These are phyloP conservation scores for Polymixis lichenea DNA, from an alignment of 2,888 invertebrate genomes.

Conservation along the genomic window DNA sequence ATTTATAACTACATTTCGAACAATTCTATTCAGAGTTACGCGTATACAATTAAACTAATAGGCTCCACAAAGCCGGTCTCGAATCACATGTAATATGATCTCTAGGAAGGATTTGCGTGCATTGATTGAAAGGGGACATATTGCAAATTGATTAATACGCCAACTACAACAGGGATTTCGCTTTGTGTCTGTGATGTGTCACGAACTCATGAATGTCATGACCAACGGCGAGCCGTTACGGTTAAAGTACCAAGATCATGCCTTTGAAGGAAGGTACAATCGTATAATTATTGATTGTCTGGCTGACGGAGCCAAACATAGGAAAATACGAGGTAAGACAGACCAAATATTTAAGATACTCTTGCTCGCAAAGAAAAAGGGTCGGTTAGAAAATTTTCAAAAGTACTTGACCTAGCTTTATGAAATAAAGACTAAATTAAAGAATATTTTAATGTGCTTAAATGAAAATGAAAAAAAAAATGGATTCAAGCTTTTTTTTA, in stretches of 20 bases:
- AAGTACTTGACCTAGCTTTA: too few species aligned
- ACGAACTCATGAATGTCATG: too few species aligned
- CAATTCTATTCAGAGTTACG: not conserved
- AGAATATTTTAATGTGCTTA: too few species aligned
- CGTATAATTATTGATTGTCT: slow-evolving; percentile 1
- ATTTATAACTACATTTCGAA: not conserved
- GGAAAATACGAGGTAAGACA: not conserved
- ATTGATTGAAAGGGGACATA: slow-evolving; percentile 24
- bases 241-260: not conserved
- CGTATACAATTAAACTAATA: slow-evolving; percentile 19
- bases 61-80: not conserved
- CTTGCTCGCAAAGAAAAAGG: too few species aligned
- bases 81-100: not conserved
- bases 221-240: not conserved
- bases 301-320: not conserved
- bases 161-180: not conserved
- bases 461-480: too few species aligned
- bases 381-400: too few species aligned
- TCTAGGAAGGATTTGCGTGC: not conserved
- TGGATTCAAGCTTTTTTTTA: too few species aligned
- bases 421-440: too few species aligned
- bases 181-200: not conserved
- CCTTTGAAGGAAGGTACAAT: slow-evolving; percentile 11
- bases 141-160: not conserved
- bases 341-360: not conserved